A percentile compares a stretch with the other conserved stretches of the same genome.
Evolutionary conservation across 2,888 invertebrate species (phyloP).

Genomic region (Drosophila neotestacea): DNA sequence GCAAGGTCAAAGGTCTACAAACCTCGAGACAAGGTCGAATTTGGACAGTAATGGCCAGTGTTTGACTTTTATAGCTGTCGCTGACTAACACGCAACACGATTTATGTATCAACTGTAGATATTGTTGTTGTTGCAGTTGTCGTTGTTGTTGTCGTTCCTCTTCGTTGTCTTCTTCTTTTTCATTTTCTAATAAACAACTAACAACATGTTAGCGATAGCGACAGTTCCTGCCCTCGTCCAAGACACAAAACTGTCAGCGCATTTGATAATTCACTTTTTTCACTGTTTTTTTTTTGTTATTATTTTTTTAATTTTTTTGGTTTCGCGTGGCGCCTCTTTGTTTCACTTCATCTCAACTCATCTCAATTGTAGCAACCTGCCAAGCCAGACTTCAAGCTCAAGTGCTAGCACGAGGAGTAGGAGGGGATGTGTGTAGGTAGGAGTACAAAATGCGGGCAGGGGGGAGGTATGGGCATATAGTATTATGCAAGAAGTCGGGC

Average conservation of each 20-base stretch:
- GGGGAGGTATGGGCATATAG: slow-evolving; percentile 20
- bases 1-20: slow-evolving; percentile 79
- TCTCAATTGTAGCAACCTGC: slow-evolving; percentile 69
- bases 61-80: slow-evolving; percentile 73
- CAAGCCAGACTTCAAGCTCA: slow-evolving; percentile 68
- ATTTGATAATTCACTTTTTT: slow-evolving; percentile 73
- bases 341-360: slow-evolving; percentile 36
- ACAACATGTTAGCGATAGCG: slow-evolving; percentile 30
- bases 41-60: slow-evolving; percentile 74
- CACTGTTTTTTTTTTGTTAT: slow-evolving; percentile 1
- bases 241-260: slow-evolving; percentile 71
- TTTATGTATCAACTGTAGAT: slow-evolving; percentile 58
- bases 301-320: slow-evolving; percentile 37
- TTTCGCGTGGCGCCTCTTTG: slow-evolving; percentile 69
- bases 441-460: slow-evolving; percentile 5
- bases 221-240: slow-evolving; percentile 60
- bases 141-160: not conserved
- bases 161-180: slow-evolving; percentile 1
- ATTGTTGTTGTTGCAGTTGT: slow-evolving; percentile 8
- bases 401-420: slow-evolving; percentile 33
- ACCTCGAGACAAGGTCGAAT: slow-evolving; percentile 68
- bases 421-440: not conserved
- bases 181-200: slow-evolving; percentile 4
- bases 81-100: slow-evolving; percentile 71
- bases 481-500: slow-evolving; percentile 76